These are phyloP conservation scores for Hypanus sabinus DNA, from an alignment of 2,113 vertebrate genomes.

Conservation along the genomic window DNA sequence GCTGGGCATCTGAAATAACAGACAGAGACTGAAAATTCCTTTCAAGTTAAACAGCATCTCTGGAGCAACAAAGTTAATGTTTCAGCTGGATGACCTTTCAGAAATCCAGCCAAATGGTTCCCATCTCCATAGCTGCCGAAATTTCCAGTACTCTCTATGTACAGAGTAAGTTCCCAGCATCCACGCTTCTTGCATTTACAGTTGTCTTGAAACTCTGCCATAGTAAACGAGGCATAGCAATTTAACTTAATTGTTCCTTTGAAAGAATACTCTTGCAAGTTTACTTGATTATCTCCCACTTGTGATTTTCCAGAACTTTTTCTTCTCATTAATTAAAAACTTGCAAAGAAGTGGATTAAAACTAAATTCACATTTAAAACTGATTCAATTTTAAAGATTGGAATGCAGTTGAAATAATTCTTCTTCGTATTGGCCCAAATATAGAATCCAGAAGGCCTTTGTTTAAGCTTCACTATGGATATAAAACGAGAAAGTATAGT, in stretches of 20 bases:
- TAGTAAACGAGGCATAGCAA: neutral
- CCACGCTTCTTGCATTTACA: neutral
- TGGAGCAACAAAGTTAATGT: too few species aligned
- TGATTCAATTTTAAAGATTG: neutral
- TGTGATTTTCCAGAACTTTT: neutral
- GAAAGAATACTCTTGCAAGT: neutral
- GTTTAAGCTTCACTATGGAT: neutral
- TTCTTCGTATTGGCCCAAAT: neutral
- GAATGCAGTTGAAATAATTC: neutral
- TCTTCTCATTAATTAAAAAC: neutral
- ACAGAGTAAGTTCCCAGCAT: neutral
- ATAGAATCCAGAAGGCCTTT: neutral
- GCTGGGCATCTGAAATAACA: too few species aligned
- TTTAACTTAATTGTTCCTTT: neutral
- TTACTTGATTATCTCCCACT: neutral
- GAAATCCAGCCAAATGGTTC: neutral
- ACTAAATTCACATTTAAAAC: neutral
- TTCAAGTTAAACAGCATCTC: too few species aligned
- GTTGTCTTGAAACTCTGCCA: neutral
- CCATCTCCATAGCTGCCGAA: neutral
- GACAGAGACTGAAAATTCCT: too few species aligned
- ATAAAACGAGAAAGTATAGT: neutral
- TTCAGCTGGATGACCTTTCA: neutral
- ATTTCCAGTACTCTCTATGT: neutral
- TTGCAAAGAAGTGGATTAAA: neutral